A percentile compares a stretch with the other conserved stretches of the same genome.
Conservation (phyloP, 2,797 vertebrate species). For the Thunnus albacares region DNA sequence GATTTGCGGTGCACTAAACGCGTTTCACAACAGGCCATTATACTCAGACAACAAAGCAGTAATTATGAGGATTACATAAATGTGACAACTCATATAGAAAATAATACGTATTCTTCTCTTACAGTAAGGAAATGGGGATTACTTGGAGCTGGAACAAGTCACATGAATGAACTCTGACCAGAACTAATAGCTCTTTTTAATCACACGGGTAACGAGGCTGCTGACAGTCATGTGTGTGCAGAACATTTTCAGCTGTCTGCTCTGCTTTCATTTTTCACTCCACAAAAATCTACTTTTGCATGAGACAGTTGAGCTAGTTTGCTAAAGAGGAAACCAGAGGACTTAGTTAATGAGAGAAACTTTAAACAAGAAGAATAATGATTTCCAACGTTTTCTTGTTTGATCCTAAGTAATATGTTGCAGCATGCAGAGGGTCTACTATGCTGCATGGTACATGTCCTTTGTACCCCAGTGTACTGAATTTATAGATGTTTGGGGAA, state of each 20-base stretch:
- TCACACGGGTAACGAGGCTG: constrained; percentile 30
- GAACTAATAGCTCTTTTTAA: constrained; percentile 8
- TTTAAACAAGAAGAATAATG: background rate
- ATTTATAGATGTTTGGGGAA: background rate
- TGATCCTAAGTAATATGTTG: background rate
- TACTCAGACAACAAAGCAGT: no score
- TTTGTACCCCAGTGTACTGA: background rate
- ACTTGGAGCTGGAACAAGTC: constrained; percentile 30
- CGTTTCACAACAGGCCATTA: no score
- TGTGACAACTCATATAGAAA: no score
- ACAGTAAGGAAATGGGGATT: background rate
- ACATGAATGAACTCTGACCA: constrained; percentile 57
- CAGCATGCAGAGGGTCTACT: background rate
- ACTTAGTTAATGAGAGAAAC: background rate
- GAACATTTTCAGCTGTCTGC: constrained; percentile 9
- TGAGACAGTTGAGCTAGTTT: constrained; percentile 14
- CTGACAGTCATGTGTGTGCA: constrained; percentile 63
- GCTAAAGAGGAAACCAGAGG: background rate
- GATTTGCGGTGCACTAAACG: no score
- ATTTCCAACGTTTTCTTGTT: background rate
- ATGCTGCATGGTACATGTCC: background rate
- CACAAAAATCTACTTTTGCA: constrained; percentile 8
- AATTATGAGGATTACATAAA: no score
- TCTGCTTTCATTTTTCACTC: constrained; percentile 22
- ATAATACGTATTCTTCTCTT: background rate